Evolutionary conservation across 2,113 vertebrate species (phyloP).

Genomic region (Sphyrna mokarran): DNA sequence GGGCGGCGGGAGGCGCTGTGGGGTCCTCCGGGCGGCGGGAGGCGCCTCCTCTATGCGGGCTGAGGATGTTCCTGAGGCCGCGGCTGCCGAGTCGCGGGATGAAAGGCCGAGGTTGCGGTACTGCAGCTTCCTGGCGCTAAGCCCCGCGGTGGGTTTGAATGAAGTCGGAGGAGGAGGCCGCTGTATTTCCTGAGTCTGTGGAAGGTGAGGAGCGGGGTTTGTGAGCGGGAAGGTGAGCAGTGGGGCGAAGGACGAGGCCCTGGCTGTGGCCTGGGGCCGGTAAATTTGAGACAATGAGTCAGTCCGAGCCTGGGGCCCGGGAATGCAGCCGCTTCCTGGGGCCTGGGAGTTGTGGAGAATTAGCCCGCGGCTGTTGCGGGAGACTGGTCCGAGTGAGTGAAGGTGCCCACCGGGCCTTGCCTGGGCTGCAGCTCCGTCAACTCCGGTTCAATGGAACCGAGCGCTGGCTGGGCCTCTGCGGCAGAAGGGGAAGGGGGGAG

Average conservation of each 20-base stretch:
- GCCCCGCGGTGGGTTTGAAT: neutral
- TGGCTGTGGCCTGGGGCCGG: neutral
- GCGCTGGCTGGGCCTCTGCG: neutral
- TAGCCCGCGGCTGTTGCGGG: neutral
- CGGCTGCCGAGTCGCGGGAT: constrained; percentile 19
- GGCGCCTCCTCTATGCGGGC: neutral
- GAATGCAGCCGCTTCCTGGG: neutral
- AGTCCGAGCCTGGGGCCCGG: neutral
- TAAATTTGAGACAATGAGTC: neutral
- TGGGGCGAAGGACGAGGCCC: neutral
- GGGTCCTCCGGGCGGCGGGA: neutral
- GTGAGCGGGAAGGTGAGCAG: too few relatives aligned
- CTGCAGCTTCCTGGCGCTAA: neutral
- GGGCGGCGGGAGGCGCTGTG: neutral
- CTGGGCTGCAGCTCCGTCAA: neutral
- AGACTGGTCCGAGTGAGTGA: neutral
- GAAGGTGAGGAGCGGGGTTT: neutral
- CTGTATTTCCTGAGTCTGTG: neutral
- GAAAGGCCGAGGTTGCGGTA: constrained; percentile 18
- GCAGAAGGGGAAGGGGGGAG: neutral
- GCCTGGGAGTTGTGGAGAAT: neutral
- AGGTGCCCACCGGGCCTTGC: neutral
- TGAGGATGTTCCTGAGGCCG: constrained; percentile 17
- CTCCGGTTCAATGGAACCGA: neutral
- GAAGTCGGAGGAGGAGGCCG: neutral